A percentile compares a stretch with the other conserved stretches of the same genome.
These are phyloP conservation scores for Ellobius talpinus DNA, from an alignment of 2,113 vertebrate species.

Conservation along the genomic window DNA sequence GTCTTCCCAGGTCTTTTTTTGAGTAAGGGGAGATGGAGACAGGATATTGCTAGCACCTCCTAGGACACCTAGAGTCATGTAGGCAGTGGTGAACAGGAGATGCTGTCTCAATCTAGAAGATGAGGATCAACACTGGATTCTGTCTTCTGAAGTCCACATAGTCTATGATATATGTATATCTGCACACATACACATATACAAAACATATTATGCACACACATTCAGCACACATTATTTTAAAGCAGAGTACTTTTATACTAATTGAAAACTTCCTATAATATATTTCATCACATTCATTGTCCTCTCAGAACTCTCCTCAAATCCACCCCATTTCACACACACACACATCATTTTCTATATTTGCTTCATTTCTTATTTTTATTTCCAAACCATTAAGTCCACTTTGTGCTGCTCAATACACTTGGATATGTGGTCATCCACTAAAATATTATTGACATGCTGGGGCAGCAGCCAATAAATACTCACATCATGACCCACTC, in stretches of 20 bases:
- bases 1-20: background rate
- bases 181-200: background rate
- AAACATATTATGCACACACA: background rate
- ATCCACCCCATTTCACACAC: background rate
- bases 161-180: background rate
- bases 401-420: background rate
- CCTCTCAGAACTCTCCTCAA: background rate
- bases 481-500: background rate
- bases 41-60: background rate
- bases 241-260: background rate
- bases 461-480: background rate
- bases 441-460: background rate
- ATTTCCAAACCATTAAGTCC: background rate
- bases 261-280: background rate
- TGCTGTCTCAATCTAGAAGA: background rate
- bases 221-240: background rate
- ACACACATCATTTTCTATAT: background rate
- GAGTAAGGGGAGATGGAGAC: background rate
- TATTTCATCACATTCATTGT: background rate
- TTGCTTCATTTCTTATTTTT: background rate
- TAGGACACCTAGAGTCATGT: background rate
- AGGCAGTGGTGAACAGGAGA: background rate
- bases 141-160: background rate
- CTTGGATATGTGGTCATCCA: background rate
- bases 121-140: background rate